Conservation (phyloP, 2,797 vertebrate species). For the Acridotheres tristis region DNA sequence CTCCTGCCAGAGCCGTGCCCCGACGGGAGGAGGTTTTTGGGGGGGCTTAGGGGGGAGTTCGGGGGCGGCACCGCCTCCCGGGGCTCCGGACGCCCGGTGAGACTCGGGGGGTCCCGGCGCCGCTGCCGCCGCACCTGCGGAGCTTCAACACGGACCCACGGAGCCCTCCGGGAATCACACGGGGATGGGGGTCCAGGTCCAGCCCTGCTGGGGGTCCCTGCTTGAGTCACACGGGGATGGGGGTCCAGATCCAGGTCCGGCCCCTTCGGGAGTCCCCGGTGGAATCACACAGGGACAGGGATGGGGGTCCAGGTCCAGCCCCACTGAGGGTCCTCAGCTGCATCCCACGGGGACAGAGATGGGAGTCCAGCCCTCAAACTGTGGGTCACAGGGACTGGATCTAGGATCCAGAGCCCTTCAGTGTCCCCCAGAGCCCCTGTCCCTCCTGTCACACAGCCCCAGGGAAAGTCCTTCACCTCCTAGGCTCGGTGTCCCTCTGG, state of each 20-base stretch:
- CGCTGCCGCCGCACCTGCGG: not conserved
- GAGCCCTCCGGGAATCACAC: not conserved
- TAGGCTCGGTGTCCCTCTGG: not conserved
- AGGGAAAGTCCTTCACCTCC: not conserved
- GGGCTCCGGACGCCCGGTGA: not conserved
- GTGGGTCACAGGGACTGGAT: not conserved
- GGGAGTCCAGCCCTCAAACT: not conserved
- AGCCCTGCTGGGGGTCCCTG: not conserved
- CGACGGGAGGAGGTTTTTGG: not conserved
- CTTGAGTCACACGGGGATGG: accelerated
- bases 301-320: not conserved
- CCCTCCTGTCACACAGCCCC: not conserved
- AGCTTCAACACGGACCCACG: not conserved
- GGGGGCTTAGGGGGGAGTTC: not conserved
- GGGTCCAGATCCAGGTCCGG: not conserved
- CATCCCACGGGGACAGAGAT: not conserved
- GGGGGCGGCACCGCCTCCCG: not conserved
- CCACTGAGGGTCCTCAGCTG: not conserved
- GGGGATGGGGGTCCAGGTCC: not conserved
- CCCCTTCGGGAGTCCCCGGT: accelerated
- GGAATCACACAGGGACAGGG: not conserved
- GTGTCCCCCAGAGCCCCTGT: not conserved
- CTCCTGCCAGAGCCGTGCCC: not conserved
- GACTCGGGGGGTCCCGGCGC: not conserved
- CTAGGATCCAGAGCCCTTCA: not conserved